These are phyloP conservation scores for Myodes glareolus DNA, from an alignment of 2,113 vertebrate genomes.

Conservation along the genomic window DNA sequence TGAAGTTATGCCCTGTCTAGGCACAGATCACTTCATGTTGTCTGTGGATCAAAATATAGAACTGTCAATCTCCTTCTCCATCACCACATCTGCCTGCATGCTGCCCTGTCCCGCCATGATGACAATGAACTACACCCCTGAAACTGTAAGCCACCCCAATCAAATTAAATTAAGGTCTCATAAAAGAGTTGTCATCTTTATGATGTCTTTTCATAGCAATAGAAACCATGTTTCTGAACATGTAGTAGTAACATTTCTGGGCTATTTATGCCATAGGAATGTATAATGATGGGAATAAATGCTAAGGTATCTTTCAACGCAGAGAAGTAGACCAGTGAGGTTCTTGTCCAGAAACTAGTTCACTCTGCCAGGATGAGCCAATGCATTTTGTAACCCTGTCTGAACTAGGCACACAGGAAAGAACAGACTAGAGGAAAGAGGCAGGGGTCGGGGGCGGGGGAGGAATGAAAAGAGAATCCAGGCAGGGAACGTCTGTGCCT, in stretches of 20 bases:
- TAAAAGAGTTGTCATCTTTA: not conserved
- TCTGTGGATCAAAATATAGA: not conserved
- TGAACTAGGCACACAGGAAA: fast-evolving
- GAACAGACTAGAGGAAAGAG: not conserved
- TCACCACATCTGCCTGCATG: not conserved
- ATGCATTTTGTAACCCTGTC: not conserved
- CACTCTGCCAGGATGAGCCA: not conserved
- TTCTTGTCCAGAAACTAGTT: not conserved
- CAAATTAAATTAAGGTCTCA: not conserved
- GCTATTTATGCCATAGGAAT: not conserved
- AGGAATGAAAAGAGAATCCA: not conserved
- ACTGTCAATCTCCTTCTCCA: not conserved
- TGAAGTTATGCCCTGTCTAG: not conserved
- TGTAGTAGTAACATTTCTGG: no score
- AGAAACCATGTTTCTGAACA: not conserved
- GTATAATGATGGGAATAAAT: not conserved
- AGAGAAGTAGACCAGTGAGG: not conserved
- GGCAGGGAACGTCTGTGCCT: no score
- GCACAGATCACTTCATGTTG: no score
- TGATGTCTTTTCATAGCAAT: not conserved
- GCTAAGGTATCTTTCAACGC: not conserved
- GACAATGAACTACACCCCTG: not conserved
- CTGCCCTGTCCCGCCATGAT: not conserved
- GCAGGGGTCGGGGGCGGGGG: not conserved
- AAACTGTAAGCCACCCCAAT: not conserved